phyloP scores from a whole-genome alignment of 2,797 vertebrate species.

The Cuculus canorus region DNA sequence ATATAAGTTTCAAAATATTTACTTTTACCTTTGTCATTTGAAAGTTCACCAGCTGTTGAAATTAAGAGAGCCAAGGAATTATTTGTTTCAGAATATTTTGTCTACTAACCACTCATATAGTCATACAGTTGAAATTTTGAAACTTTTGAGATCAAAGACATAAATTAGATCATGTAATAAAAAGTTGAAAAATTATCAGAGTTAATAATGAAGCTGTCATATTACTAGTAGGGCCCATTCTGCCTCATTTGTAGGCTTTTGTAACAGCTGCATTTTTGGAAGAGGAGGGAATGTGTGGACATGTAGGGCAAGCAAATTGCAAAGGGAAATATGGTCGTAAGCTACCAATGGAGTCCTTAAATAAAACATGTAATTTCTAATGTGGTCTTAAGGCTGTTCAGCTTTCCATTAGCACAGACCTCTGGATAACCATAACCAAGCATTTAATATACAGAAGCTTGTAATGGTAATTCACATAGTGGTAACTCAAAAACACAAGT shows the following conservation, averaged over 20 bases:
- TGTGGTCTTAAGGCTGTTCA: constrained; percentile 56
- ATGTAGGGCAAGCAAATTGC: constrained; percentile 74
- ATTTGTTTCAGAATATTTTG: not conserved
- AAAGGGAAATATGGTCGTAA: constrained; percentile 66
- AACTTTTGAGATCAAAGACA: not conserved
- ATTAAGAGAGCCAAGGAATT: not conserved
- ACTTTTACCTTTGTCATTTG: not conserved
- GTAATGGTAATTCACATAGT: constrained; percentile 43
- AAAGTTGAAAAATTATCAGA: not conserved
- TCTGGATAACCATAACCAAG: constrained; percentile 60
- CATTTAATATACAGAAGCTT: constrained; percentile 60
- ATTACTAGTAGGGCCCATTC: not conserved
- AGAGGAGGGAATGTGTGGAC: constrained; percentile 67
- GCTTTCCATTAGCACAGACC: constrained; percentile 43
- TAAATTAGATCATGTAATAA: not conserved
- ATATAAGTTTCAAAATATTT: not conserved
- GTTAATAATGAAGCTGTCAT: not conserved
- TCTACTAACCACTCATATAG: not conserved
- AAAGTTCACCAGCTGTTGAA: not conserved
- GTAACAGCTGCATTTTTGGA: constrained; percentile 39
- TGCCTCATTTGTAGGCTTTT: constrained; percentile 31
- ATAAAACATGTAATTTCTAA: constrained; percentile 77
- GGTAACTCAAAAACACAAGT: constrained; percentile 36
- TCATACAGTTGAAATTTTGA: not conserved
- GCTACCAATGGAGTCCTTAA: constrained; percentile 64